Evolutionary conservation across 2,113 vertebrate species (phyloP), one percentile per base, ranked within the genome.

Genomic region (Potamarius usumacintae): DNA sequence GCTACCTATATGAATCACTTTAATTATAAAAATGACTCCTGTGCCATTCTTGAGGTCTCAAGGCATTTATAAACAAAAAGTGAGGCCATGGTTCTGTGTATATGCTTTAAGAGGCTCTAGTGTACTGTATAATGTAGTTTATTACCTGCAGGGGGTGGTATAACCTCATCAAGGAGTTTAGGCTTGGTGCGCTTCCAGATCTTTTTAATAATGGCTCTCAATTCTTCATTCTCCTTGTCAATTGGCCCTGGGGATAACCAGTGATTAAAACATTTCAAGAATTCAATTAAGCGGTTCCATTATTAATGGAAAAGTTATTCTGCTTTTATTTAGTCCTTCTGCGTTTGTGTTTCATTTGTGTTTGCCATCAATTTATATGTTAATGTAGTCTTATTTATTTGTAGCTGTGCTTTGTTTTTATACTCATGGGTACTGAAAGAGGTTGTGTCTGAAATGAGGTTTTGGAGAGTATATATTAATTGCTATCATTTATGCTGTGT

Each of bases 131-230:
- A 78, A 22, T 83, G 67, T 85, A 81, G 80, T 50, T 62, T 15
- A 65, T 34, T 89, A 96, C 97, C 97, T 90, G 97, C 94, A 7
- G 96, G 95, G 1, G 95, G 95, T 0, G 97, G 97, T 25, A 98
- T 97, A 58, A 98, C 95, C 87, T 98, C 97, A 63, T 98, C 96
- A 83, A 98, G 91, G 5, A 97, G 93, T 85, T 97, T 98, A n/a
- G 96, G 96, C 85, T 98, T 98, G 86, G 96, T 97, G 57, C 96
- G 92, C 92, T 98, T 98, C 97, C 97, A 98, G 92, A 98, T 97
- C 92, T 98, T 98, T 91, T 95, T 97, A 88, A 98, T 97, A 88
- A 98, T 97, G 5, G 85, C 94, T 69, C 96, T 94, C 74, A 98
- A 94, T 90, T 98, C 97, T 89, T 96, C 96, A 25, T 98, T 98